Evolutionary conservation across 1,140 invertebrate genomes (phyloP).

Genomic region (Drosophila subpulchrella): DNA sequence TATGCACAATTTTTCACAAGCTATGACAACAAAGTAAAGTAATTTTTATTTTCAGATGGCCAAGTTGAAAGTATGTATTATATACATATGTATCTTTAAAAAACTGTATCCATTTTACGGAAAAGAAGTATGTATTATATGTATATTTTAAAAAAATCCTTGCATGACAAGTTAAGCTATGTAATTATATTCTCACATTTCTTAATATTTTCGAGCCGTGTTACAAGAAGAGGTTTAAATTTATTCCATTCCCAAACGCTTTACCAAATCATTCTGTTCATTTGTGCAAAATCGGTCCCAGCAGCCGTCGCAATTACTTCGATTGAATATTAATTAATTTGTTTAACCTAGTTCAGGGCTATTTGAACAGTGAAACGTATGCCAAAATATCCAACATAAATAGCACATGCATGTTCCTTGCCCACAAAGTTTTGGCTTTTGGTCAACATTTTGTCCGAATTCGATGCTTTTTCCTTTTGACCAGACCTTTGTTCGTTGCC

Average conservation of each 20-base stretch:
- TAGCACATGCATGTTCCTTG: not conserved
- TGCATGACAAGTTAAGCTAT: too few species aligned
- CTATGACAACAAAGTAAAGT: not conserved
- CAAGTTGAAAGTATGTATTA: too few species aligned
- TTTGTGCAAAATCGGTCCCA: not conserved
- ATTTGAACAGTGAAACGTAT: not conserved
- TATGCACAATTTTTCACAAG: not conserved
- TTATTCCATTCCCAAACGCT: not conserved
- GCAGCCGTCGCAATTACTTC: slow-evolving; percentile 8
- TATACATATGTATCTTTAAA: too few species aligned
- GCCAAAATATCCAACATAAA: not conserved
- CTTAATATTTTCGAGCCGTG: not conserved
- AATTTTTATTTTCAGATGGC: too few species aligned
- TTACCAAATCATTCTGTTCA: not conserved
- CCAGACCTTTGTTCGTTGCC: not conserved
- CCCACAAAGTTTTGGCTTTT: slow-evolving; percentile 1
- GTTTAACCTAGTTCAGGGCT: not conserved
- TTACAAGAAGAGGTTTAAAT: too few species aligned
- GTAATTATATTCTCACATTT: not conserved
- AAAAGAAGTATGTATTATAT: too few species aligned
- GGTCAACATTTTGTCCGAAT: not conserved
- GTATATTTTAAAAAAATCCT: too few species aligned
- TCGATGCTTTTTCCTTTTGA: slow-evolving; percentile 3
- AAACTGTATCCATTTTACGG: too few species aligned
- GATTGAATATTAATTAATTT: slow-evolving; percentile 31